Conservation (phyloP, 2,113 vertebrate species). For the Phocoena sinus region DNA sequence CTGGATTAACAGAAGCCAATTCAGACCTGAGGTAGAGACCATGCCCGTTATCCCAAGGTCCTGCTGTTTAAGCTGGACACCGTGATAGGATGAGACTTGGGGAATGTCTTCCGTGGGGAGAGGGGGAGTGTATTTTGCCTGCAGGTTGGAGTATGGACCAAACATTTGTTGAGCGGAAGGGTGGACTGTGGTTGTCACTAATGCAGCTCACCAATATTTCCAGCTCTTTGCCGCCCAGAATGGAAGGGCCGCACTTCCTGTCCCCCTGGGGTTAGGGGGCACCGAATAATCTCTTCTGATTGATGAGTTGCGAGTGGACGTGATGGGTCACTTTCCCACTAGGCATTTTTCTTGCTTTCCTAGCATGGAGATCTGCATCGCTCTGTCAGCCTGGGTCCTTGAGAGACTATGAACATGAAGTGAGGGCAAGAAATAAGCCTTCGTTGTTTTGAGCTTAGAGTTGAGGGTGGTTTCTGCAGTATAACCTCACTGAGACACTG, state of each 20-base stretch:
- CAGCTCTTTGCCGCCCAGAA: not conserved
- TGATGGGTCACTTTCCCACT: not conserved
- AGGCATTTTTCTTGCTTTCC: not conserved
- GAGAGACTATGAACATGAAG: not conserved
- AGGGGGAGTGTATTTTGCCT: not conserved
- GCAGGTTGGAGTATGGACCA: not conserved
- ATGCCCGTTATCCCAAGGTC: not conserved
- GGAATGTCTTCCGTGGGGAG: not conserved
- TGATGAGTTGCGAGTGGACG: not conserved
- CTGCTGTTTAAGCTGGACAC: not conserved
- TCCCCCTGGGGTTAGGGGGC: not conserved
- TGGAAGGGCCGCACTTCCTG: not conserved
- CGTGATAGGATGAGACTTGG: not conserved
- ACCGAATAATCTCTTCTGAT: not conserved
- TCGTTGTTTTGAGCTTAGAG: not conserved
- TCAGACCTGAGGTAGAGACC: not conserved
- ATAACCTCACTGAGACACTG: not conserved
- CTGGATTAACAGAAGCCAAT: not conserved
- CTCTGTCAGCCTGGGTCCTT: not conserved
- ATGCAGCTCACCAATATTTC: not conserved
- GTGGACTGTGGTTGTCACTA: not conserved
- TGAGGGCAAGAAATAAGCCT: not conserved
- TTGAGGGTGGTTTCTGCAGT: not conserved
- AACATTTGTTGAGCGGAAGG: not conserved
- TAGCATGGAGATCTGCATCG: not conserved